Evolutionary conservation across 2,797 vertebrate genomes (phyloP).

Genomic region (Diglossa cyanea): DNA sequence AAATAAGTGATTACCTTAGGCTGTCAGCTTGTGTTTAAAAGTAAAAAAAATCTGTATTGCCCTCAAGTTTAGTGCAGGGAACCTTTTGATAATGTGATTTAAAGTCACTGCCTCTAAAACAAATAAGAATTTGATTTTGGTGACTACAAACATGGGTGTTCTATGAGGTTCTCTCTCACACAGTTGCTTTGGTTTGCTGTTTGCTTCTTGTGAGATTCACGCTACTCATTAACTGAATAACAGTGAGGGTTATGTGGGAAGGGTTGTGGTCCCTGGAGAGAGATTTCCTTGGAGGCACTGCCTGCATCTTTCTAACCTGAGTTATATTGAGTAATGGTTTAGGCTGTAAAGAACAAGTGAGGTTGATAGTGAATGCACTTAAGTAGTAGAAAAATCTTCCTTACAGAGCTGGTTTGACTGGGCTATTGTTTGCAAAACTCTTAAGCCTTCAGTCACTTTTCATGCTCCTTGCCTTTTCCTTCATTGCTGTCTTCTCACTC

Average conservation of each 20-base stretch:
- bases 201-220: background rate
- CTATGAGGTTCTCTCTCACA: background rate
- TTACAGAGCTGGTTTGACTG: background rate
- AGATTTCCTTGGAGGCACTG: background rate
- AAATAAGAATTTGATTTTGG: background rate
- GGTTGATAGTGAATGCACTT: background rate
- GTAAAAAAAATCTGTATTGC: background rate
- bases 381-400: background rate
- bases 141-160: rapidly evolving
- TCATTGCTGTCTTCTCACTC: background rate
- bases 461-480: background rate
- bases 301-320: background rate
- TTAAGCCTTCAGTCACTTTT: background rate
- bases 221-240: background rate
- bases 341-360: background rate
- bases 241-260: background rate
- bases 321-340: background rate
- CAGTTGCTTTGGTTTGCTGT: background rate
- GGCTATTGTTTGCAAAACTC: background rate
- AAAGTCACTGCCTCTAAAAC: background rate
- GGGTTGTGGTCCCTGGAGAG: background rate
- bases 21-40: background rate
- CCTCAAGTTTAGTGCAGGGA: background rate
- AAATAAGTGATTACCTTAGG: background rate
- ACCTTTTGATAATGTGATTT: background rate